Evolutionary conservation across 1,140 invertebrate species (phyloP).

Genomic region (Euura saliciscinereae): DNA sequence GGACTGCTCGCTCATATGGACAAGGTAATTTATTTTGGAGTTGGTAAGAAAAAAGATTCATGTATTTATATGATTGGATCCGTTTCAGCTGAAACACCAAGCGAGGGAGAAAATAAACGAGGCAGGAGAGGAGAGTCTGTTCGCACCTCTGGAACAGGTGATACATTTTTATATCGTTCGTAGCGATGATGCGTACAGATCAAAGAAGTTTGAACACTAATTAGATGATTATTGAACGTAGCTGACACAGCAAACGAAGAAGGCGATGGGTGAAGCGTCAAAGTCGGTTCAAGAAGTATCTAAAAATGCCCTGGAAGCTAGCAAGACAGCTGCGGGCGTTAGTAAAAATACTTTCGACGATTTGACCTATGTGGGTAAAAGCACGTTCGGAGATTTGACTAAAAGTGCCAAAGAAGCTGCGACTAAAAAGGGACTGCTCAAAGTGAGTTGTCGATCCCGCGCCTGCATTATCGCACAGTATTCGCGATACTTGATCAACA

Average conservation of each 20-base stretch:
- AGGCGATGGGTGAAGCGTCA: slow-evolving; percentile 84
- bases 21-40: slow-evolving; percentile 66
- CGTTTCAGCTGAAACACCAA: slow-evolving; percentile 64
- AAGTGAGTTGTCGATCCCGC: slow-evolving; percentile 58
- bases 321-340: slow-evolving; percentile 84
- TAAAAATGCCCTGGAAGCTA: slow-evolving; percentile 84
- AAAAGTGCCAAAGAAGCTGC: slow-evolving; percentile 89
- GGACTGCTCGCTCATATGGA: slow-evolving; percentile 89
- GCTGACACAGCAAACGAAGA: slow-evolving; percentile 87
- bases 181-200: slow-evolving; percentile 14
- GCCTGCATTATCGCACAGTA: no score
- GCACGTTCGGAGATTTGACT: slow-evolving; percentile 85
- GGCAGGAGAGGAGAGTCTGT: slow-evolving; percentile 71
- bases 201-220: neutral
- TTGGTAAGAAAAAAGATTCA: slow-evolving; percentile 26
- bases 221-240: slow-evolving; percentile 39
- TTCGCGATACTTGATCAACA: neutral
- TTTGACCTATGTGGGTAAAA: slow-evolving; percentile 85
- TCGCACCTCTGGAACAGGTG: slow-evolving; percentile 78
- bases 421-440: slow-evolving; percentile 82
- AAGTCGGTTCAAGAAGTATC: slow-evolving; percentile 82
- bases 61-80: slow-evolving; percentile 23
- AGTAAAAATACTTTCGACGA: slow-evolving; percentile 89
- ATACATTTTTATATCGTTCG: slow-evolving; percentile 16
- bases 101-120: slow-evolving; percentile 73